A percentile compares a stretch with the other conserved stretches of the same genome.
Conservation (phyloP, 2,888 invertebrate genomes). For the Halocaridina rubra region DNA sequence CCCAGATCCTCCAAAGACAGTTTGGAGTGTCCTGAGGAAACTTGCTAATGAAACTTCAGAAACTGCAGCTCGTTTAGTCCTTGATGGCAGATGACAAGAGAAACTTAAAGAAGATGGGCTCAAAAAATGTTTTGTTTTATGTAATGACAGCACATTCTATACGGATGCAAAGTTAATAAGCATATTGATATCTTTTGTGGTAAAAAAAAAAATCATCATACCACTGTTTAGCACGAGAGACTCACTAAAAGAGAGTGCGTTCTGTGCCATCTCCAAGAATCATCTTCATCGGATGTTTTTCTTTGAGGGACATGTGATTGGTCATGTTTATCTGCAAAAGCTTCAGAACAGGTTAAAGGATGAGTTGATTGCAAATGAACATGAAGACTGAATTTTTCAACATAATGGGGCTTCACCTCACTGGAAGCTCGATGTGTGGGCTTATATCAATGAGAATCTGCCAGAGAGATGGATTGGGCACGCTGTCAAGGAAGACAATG, state of each 20-base stretch:
- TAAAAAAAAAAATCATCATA: no score
- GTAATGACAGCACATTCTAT: no score
- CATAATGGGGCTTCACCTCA: background rate
- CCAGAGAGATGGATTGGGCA: conserved; percentile 4
- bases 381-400: background rate
- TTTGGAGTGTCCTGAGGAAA: background rate
- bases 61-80: no score
- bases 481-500: background rate
- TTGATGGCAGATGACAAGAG: no score
- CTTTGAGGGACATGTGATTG: background rate
- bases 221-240: no score
- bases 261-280: background rate
- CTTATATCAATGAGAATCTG: background rate
- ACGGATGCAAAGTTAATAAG: no score
- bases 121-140: no score
- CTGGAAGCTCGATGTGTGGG: background rate
- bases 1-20: background rate
- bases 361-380: background rate
- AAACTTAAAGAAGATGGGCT: no score
- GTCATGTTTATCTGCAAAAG: background rate
- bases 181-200: no score
- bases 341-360: background rate
- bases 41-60: background rate
- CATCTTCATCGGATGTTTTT: background rate
- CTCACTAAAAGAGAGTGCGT: background rate